Evolutionary conservation across 1,140 invertebrate species (phyloP), one percentile per base, ranked within the genome.

Genomic region (Calycopis cecrops): DNA sequence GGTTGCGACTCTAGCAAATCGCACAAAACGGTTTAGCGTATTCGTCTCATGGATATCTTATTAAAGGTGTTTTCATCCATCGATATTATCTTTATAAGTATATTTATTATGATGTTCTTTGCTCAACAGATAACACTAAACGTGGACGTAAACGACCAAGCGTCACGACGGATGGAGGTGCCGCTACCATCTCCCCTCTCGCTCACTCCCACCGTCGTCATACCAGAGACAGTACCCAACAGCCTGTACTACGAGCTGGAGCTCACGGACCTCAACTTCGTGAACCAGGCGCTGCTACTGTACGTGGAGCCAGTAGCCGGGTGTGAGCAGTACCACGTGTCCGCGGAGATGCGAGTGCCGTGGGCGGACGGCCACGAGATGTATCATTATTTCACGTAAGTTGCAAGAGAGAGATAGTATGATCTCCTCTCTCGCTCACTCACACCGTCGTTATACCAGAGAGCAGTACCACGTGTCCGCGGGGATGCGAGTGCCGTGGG

Each of bases 121-220:
- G 16, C 17, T 48, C 85, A 82, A 57, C 78, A 93, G 90, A 86
- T 92, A 18, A 78, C 86, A 48, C 76, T 94, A 40, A 90, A 92
- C 71, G 81, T 93, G 2, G 94, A 94, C 68, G 87, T 92, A 17
- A 91, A 93, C 71, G 88, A 89, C 61, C 78, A 88, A 47, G 74
- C 72, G 8, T 90, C 91, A 8, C 85, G 93, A 38, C 78, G 86
- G 34, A 71, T 92, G 9, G 66, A 76, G 9, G 89, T 91, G 14
- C 65, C 84, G 33, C 63, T 91, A 37, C 92, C 92, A 0, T 79
- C 73, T 0, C 44, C 64, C 17, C 69, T 80, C 8, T 53, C 63
- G 1, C 70, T 87, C 62, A 47, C 69, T 44, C 71, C 72, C 18
- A 59, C 54, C 4, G 57, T 91, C 0, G 65, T 92, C 11, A 75